Percentiles rank a stretch among this genome's conserved stretches.
phyloP scores from a whole-genome alignment of 2,888 invertebrate species.

The Loripinus fragilis region DNA sequence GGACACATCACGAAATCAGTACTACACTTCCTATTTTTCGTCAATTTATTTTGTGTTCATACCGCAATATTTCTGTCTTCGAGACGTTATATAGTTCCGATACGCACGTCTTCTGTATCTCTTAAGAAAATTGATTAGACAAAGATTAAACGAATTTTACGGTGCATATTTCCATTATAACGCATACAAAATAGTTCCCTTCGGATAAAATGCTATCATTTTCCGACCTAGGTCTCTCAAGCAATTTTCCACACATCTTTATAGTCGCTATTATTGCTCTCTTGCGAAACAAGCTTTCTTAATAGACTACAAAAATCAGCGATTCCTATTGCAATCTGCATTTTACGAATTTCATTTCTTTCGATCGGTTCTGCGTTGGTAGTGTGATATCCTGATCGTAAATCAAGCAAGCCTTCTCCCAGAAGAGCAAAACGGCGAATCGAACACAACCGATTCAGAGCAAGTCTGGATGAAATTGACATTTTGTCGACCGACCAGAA shows the following conservation, averaged over 20 bases:
- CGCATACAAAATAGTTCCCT: slow-evolving; percentile 47
- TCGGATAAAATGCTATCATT: slow-evolving; percentile 61
- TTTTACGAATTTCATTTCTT: slow-evolving; percentile 41
- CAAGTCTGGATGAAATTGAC: slow-evolving; percentile 54
- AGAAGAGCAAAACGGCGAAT: slow-evolving; percentile 48
- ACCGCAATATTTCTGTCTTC: slow-evolving; percentile 6
- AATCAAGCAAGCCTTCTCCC: slow-evolving; percentile 56
- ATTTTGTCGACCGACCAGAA: slow-evolving; percentile 48
- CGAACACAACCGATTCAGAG: slow-evolving; percentile 55
- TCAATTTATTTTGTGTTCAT: slow-evolving; percentile 10
- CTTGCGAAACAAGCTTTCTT: slow-evolving; percentile 44
- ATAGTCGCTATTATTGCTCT: slow-evolving; percentile 48
- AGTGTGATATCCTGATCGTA: slow-evolving; percentile 45
- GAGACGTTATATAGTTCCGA: slow-evolving; percentile 4
- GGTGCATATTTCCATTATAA: slow-evolving; percentile 43
- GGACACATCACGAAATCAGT: too few species aligned
- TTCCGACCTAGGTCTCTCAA: slow-evolving; percentile 58
- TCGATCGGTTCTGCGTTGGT: slow-evolving; percentile 49
- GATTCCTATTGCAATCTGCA: slow-evolving; percentile 35
- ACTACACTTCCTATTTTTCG: not conserved
- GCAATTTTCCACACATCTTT: slow-evolving; percentile 62
- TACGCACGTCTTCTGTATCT: slow-evolving; percentile 30
- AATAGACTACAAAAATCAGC: slow-evolving; percentile 48
- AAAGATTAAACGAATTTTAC: slow-evolving; percentile 47
- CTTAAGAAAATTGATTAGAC: slow-evolving; percentile 48